A percentile compares a stretch with the other conserved stretches of the same genome.
Conservation (phyloP, 2,797 vertebrate species). For the Sebastes minor region DNA sequence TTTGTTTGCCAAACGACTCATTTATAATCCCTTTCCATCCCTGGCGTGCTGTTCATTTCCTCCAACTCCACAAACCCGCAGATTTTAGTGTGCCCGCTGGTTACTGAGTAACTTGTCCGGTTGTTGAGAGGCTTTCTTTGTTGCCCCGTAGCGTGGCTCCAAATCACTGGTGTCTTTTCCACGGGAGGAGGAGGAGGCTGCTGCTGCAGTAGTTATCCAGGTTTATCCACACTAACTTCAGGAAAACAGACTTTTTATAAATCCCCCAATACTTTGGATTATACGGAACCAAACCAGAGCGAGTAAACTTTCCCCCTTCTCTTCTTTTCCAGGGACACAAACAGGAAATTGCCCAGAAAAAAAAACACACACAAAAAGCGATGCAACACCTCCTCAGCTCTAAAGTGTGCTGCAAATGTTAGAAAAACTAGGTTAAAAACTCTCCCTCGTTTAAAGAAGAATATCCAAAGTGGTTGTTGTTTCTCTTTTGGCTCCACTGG, state of each 20-base stretch:
- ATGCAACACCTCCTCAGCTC: background rate
- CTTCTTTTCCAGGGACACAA: conserved; percentile 20
- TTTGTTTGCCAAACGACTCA: conserved; percentile 72
- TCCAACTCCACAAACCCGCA: background rate
- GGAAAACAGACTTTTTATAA: conserved; percentile 21
- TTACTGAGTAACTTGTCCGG: conserved; percentile 34
- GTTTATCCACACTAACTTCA: conserved; percentile 51
- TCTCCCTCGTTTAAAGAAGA: fast-evolving
- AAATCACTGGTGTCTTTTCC: conserved; percentile 44
- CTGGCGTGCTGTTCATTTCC: background rate
- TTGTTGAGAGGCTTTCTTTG: conserved; percentile 62
- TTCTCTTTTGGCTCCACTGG: background rate
- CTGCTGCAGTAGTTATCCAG: conserved; percentile 55
- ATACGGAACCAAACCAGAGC: background rate
- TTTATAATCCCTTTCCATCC: conserved; percentile 46
- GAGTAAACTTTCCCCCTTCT: conserved; percentile 23
- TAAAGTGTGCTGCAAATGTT: background rate
- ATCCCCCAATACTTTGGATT: background rate
- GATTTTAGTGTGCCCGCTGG: background rate
- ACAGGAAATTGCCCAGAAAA: conserved; percentile 56
- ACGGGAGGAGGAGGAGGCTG: conserved; percentile 30
- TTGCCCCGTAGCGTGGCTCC: conserved; percentile 59
- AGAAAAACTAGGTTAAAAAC: background rate
- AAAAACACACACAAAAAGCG: background rate
- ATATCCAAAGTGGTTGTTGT: background rate